A percentile compares a stretch with the other conserved stretches of the same genome.
phyloP scores from a whole-genome alignment of 2,888 invertebrate species.

The Parascotia fuliginaria region DNA sequence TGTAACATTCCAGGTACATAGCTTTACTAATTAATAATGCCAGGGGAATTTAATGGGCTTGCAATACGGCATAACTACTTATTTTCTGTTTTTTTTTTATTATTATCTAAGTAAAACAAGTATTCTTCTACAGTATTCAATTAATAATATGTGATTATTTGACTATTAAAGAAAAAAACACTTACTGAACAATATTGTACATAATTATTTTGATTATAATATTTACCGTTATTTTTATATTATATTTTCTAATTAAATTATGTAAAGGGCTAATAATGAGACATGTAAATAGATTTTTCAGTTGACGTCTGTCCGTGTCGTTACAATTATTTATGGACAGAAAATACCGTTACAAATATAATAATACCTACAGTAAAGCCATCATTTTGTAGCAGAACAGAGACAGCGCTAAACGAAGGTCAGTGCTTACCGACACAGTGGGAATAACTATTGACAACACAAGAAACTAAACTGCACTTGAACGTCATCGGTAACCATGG shows the following conservation, averaged over 20 bases:
- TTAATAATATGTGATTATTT: too few relatives aligned
- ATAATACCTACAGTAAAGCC: constrained; percentile 15
- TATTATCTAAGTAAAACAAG: not conserved
- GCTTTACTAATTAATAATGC: constrained; percentile 38
- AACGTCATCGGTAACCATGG: too few relatives aligned
- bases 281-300: constrained; percentile 56
- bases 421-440: constrained; percentile 63
- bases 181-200: too few relatives aligned
- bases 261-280: not conserved
- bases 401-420: constrained; percentile 83
- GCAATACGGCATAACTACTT: not conserved
- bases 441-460: constrained; percentile 54
- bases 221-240: too few relatives aligned
- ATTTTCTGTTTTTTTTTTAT: too few relatives aligned
- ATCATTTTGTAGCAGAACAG: constrained; percentile 43
- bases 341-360: constrained; percentile 5
- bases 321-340: constrained; percentile 12
- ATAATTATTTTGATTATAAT: too few relatives aligned
- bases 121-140: not conserved
- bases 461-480: too few relatives aligned
- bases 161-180: too few relatives aligned
- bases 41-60: constrained; percentile 4
- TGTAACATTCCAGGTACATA: constrained; percentile 10
- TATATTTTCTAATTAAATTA: too few relatives aligned
- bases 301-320: constrained; percentile 72